These are phyloP conservation scores for Stramonita haemastoma DNA, from an alignment of 2,888 invertebrate genomes.

Conservation along the genomic window DNA sequence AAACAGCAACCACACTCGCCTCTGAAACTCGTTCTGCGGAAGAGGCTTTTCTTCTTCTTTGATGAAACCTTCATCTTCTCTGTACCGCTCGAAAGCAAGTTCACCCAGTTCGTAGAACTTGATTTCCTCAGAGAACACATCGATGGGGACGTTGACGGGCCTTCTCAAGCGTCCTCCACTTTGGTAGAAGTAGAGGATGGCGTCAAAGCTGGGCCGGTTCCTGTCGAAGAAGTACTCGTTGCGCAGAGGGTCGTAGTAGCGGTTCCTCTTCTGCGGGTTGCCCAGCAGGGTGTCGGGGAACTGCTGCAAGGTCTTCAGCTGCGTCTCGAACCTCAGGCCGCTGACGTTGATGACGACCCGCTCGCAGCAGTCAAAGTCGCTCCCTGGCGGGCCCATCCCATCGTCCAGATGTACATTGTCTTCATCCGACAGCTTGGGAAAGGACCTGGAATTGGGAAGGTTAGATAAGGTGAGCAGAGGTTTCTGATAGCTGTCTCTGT, in stretches of 20 bases:
- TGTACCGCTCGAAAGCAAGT: slow-evolving; percentile 82
- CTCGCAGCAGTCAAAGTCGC: slow-evolving; percentile 72
- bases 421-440: slow-evolving; percentile 75
- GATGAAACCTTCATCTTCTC: slow-evolving; percentile 98
- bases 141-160: slow-evolving; percentile 97
- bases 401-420: slow-evolving; percentile 67
- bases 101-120: slow-evolving; percentile 99
- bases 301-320: slow-evolving; percentile 97
- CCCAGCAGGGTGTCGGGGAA: slow-evolving; percentile 99
- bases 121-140: slow-evolving; percentile 99
- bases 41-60: slow-evolving; percentile 99
- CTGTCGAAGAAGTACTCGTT: slow-evolving; percentile 99
- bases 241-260: slow-evolving; percentile 97
- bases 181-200: slow-evolving; percentile 99
- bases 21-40: slow-evolving; percentile 97
- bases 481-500: slow-evolving; percentile 54
- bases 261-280: slow-evolving; percentile 86
- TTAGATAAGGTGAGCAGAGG: slow-evolving; percentile 54
- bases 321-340: slow-evolving; percentile 98
- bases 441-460: slow-evolving; percentile 77
- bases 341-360: slow-evolving; percentile 81
- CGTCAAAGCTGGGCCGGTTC: slow-evolving; percentile 99
- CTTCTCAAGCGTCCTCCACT: slow-evolving; percentile 92
- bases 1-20: slow-evolving; percentile 98
- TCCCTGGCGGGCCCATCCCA: slow-evolving; percentile 61